Evolutionary conservation across 1,140 invertebrate species (phyloP).

Genomic region (Nixonia krombeini): DNA sequence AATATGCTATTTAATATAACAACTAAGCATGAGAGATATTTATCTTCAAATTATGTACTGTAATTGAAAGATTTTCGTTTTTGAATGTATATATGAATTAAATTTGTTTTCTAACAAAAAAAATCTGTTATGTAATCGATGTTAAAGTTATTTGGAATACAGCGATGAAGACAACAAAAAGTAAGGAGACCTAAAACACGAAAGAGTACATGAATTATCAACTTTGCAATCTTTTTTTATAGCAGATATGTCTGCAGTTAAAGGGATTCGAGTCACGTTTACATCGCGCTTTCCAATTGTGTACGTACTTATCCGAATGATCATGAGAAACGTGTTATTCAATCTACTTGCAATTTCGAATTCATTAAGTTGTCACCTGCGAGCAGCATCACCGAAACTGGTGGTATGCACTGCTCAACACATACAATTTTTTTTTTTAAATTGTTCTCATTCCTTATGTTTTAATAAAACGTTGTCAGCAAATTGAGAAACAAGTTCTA

Average conservation of each 20-base stretch:
- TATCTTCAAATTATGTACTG: too few species aligned
- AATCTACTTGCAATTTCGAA: background rate
- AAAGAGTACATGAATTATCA: too few species aligned
- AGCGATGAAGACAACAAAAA: too few species aligned
- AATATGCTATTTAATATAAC: constrained; percentile 13
- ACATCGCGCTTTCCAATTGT: constrained; percentile 2
- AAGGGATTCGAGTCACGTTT: background rate
- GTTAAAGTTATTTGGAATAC: too few species aligned
- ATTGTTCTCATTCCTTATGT: background rate
- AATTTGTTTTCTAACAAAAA: too few species aligned
- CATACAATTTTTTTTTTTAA: background rate
- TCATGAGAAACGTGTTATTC: background rate
- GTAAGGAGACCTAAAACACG: too few species aligned
- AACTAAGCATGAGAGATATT: background rate
- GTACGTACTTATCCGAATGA: background rate
- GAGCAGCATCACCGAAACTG: background rate
- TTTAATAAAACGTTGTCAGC: background rate
- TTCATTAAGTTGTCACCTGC: background rate
- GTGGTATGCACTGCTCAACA: background rate
- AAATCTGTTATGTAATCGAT: too few species aligned
- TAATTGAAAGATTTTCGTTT: too few species aligned
- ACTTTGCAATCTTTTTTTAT: too few species aligned
- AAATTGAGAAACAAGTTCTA: constrained; percentile 1
- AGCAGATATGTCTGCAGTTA: background rate
- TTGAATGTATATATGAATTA: too few species aligned